Conservation (phyloP, 2,797 vertebrate genomes). For the Anguilla anguilla region DNA sequence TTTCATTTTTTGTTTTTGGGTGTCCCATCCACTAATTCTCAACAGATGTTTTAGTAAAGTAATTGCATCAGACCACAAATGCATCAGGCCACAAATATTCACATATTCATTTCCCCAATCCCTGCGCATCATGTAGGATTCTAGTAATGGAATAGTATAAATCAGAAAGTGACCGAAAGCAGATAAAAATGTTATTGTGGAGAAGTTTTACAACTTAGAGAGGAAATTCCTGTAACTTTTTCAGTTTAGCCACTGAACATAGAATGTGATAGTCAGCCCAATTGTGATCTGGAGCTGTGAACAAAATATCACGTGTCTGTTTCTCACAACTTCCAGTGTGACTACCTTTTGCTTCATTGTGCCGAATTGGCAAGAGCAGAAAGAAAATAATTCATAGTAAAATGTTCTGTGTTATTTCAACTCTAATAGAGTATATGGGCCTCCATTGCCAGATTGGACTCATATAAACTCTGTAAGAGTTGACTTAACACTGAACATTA, state of each 20-base stretch:
- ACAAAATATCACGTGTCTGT: constrained; percentile 27
- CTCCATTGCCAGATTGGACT: not conserved
- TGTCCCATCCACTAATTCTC: constrained; percentile 16
- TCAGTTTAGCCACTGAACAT: constrained; percentile 37
- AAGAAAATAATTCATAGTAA: not conserved
- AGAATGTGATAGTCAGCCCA: not conserved
- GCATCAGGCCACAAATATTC: not conserved
- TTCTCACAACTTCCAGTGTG: constrained; percentile 25
- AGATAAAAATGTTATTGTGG: constrained; percentile 40
- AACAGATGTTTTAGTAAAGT: not conserved
- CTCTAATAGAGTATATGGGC: not conserved
- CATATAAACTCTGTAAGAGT: not conserved
- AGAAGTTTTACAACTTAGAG: constrained; percentile 27
- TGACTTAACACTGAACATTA: not conserved
- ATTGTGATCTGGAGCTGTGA: not conserved
- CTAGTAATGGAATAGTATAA: not conserved
- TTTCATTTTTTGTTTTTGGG: not conserved
- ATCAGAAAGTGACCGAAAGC: not conserved
- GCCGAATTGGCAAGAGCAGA: constrained; percentile 15
- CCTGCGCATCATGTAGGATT: not conserved
- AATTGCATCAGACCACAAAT: not conserved
- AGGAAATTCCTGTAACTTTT: constrained; percentile 37
- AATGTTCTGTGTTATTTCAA: not conserved
- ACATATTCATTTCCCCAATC: not conserved
- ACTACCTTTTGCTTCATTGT: constrained; percentile 22